Percentiles rank a stretch among this genome's conserved stretches.
Conservation (phyloP, 2,113 vertebrate genomes). For the Petaurus breviceps region DNA sequence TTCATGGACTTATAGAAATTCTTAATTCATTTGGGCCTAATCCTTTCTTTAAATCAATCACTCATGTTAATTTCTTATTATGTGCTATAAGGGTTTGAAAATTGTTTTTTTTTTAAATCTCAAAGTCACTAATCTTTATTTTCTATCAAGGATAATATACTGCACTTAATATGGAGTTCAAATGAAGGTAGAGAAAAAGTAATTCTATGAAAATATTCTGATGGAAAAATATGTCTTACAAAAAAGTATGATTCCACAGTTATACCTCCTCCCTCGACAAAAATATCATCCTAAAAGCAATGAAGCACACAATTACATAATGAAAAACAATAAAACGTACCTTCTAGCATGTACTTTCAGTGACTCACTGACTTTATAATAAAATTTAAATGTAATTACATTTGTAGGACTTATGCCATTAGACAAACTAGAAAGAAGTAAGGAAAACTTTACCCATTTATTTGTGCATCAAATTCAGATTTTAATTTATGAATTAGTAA, state of each 20-base stretch:
- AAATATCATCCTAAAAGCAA: constrained; percentile 79
- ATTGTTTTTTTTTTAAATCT: constrained; percentile 1
- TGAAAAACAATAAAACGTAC: constrained; percentile 86
- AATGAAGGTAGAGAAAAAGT: not conserved
- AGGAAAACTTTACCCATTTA: constrained; percentile 55
- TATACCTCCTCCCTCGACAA: constrained; percentile 78
- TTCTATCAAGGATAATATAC: not conserved
- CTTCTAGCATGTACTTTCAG: constrained; percentile 76
- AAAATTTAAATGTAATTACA: constrained; percentile 82
- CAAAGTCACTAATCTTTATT: not conserved
- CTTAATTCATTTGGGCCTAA: not conserved
- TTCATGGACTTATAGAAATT: not conserved
- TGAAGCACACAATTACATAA: constrained; percentile 84
- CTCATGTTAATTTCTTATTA: not conserved
- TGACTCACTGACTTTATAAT: constrained; percentile 82
- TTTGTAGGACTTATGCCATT: constrained; percentile 70
- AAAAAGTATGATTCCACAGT: constrained; percentile 69
- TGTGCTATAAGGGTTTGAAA: not conserved
- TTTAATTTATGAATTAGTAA: constrained; percentile 44
- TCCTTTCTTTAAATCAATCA: not conserved
- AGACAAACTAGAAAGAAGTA: constrained; percentile 73
- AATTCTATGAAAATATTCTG: constrained; percentile 12
- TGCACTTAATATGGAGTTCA: not conserved
- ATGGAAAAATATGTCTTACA: constrained; percentile 26
- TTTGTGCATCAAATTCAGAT: constrained; percentile 69